Conservation (phyloP, 2,113 vertebrate species). For the Phalacrocorax aristotelis region DNA sequence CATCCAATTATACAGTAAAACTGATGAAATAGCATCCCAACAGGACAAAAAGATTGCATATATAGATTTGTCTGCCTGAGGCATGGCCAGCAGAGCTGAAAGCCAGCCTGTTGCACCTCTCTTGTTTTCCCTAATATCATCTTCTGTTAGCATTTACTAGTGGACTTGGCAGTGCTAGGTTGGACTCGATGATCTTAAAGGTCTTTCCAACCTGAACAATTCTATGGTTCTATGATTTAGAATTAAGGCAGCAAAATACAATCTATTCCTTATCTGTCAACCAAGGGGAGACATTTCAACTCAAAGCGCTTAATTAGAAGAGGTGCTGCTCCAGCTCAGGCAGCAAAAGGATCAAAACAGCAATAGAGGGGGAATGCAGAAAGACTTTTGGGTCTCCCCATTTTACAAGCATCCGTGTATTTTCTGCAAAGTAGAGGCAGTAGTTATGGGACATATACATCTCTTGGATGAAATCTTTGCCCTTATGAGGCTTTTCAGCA, state of each 20-base stretch:
- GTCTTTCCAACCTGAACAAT: no score
- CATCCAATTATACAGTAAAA: not conserved
- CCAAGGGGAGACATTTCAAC: not conserved
- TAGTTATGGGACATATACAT: not conserved
- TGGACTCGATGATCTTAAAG: no score
- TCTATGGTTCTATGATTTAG: not conserved
- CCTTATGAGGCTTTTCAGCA: not conserved
- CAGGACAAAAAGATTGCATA: not conserved
- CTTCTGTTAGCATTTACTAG: not conserved
- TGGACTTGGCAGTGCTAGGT: no score
- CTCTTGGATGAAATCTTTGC: not conserved
- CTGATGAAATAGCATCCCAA: not conserved
- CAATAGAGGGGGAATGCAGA: not conserved
- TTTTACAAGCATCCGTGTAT: not conserved
- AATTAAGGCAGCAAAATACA: not conserved
- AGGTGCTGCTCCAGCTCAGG: not conserved
- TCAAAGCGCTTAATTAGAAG: not conserved
- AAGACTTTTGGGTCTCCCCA: not conserved
- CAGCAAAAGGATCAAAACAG: not conserved
- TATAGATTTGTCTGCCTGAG: not conserved
- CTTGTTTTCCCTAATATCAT: not conserved
- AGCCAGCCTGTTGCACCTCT: not conserved
- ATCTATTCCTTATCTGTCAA: not conserved
- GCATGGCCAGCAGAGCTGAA: not conserved
- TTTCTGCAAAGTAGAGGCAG: not conserved